These are phyloP conservation scores for Apamea monoglypha DNA, from an alignment of 2,888 invertebrate species.

Conservation along the genomic window DNA sequence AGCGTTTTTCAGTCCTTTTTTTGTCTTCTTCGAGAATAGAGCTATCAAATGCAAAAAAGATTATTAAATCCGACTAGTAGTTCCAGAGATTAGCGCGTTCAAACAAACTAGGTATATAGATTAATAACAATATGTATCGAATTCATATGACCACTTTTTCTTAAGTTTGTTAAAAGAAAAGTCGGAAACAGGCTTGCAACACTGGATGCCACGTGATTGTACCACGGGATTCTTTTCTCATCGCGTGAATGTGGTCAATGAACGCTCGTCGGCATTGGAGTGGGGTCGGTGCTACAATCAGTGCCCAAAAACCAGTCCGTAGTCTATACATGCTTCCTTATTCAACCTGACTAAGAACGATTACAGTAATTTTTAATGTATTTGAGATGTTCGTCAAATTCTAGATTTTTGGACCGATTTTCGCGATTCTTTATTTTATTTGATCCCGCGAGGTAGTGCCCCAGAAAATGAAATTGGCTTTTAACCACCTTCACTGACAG, in stretches of 20 bases:
- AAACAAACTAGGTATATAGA: too few species aligned
- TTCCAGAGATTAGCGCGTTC: too few species aligned
- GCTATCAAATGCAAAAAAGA: too few species aligned
- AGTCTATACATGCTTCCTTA: not conserved
- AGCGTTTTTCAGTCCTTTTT: too few species aligned
- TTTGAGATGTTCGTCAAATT: not conserved
- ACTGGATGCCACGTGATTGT: constrained; percentile 7
- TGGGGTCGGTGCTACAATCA: constrained; percentile 2
- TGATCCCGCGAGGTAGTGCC: not conserved
- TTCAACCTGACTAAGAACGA: not conserved
- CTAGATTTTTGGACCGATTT: not conserved
- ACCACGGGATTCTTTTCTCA: constrained; percentile 12
- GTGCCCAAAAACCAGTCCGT: constrained; percentile 32
- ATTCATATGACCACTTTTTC: too few species aligned
- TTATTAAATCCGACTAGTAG: too few species aligned
- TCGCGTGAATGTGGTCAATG: constrained; percentile 11
- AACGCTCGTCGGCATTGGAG: not conserved
- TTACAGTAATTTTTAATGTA: not conserved
- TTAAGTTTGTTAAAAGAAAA: not conserved
- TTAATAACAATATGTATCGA: not conserved
- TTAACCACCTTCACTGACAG: not conserved
- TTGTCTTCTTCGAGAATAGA: too few species aligned
- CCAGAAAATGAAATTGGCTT: not conserved
- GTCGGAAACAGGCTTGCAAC: not conserved
- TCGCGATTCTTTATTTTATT: not conserved